Base-by-base conservation (phyloP, 2,888 invertebrate genomes). In the Adelphocoris suturalis region DNA sequence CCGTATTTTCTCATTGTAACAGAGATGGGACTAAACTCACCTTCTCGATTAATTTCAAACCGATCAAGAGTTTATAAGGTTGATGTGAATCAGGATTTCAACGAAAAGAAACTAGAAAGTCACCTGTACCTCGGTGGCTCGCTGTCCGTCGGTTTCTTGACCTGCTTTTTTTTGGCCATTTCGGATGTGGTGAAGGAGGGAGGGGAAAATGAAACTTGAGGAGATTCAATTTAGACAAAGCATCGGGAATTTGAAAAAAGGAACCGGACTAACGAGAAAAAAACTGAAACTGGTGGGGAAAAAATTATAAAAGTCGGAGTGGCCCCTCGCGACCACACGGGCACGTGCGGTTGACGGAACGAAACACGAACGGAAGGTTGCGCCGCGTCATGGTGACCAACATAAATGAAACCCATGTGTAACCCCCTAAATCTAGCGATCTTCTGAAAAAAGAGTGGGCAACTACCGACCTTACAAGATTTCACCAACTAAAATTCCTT, bases 261-360 rank as follows among this genome's bases (percentile, higher is more conserved):
- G 11, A 52, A 19, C 68, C 23, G 68, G 68, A 68, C 19, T 68
- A 68, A 27, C 23, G 23, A 68, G 19, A 27, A 23, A 23, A 68
- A 68, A 68, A 68, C 9, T n/a, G n/a, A 68, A 68, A 23, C 68
- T 68, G 68, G 23, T 68, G 68, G 23, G 23, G 23, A 13, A 78
- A 9, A 46, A 78, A 78, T 13, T 14, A 78, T 37, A 75, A 86
- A 19, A 19, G 75, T n/a, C 86, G 86, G 76, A 68, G 76, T 27
- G 85, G 85, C 85, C 85, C 85, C 85, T 37, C 37, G 57, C 61
- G 85, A 85, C 85, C 85, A 57, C 37, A 37, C 82, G 52, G 82
- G 85, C 85, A 85, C 85, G 85, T 75, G 86, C 16, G 86, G 47
- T 16, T 68, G 75, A 75, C 37, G 75, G n/a, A 57, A 19, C 46